phyloP scores from a whole-genome alignment of 2,888 invertebrate species.

The Atrina japonica region DNA sequence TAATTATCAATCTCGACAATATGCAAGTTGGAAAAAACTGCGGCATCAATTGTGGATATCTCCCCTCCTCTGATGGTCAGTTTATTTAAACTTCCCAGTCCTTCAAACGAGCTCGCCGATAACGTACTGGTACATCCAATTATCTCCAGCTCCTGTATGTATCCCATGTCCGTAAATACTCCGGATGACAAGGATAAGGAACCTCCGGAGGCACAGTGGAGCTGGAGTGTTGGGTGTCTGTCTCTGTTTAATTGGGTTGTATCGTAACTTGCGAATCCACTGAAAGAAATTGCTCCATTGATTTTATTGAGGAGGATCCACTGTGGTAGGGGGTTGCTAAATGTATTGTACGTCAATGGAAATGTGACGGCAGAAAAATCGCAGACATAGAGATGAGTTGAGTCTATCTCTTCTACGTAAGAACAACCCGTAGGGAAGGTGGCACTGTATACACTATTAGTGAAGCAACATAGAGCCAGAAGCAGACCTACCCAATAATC shows the following conservation, averaged over 20 bases:
- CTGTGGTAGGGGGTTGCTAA: slow-evolving; percentile 49
- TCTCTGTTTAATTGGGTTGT: slow-evolving; percentile 44
- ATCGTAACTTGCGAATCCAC: slow-evolving; percentile 44
- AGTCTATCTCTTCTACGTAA: slow-evolving; percentile 22
- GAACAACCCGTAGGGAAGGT: slow-evolving; percentile 44
- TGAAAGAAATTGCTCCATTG: slow-evolving; percentile 31
- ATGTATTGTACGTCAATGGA: slow-evolving; percentile 45
- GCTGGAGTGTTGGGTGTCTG: slow-evolving; percentile 50
- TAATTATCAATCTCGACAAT: slow-evolving; percentile 34
- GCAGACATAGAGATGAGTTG: slow-evolving; percentile 50
- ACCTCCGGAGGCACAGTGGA: slow-evolving; percentile 46
- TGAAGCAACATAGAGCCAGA: too few species aligned
- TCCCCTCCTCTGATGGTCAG: slow-evolving; percentile 52
- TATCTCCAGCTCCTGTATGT: slow-evolving; percentile 50
- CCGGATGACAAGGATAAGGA: slow-evolving; percentile 29
- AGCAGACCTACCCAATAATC: too few species aligned
- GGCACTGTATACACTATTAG: not conserved
- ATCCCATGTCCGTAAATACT: slow-evolving; percentile 38
- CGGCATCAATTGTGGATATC: slow-evolving; percentile 40
- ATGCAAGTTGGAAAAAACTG: slow-evolving; percentile 38
- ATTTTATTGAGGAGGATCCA: slow-evolving; percentile 46
- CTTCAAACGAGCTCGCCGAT: slow-evolving; percentile 42
- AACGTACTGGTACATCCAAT: slow-evolving; percentile 44
- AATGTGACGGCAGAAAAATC: slow-evolving; percentile 38
- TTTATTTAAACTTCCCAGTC: slow-evolving; percentile 42